Evolutionary conservation across 2,888 invertebrate genomes (phyloP), one percentile per base, ranked within the genome.

Genomic region (Torymus aiolomorphi): DNA sequence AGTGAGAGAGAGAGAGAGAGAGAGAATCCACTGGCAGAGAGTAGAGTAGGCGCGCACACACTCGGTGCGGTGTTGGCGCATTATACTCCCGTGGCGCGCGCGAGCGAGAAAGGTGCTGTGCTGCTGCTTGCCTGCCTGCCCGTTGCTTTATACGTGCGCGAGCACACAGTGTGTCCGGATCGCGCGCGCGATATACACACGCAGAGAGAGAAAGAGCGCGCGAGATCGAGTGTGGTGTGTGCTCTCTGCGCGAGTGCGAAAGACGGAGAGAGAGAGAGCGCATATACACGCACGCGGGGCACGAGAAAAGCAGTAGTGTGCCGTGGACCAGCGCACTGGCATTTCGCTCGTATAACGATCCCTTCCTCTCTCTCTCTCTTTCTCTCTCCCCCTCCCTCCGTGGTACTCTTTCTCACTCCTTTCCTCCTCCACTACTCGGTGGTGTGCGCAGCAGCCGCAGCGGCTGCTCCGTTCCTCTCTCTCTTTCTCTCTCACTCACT

Each of bases 271-370:
- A 85, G 89, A 89, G 89, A 87, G 83, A 84, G 90, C 90, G 89
- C 89, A 91, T 42, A 42, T 42, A 42, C 42, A 42, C 42, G 91
- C 91, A 91, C 92, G 92, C 91, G 89, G 88, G 89, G 89, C 89
- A 89, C 89, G 91, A 92, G 91, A 91, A 91, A 91, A 92, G 92
- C 94, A 93, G 92, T 92, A 93, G 93, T 93, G 93, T 92, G 93
- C 92, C 92, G 92, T 92, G 93, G 92, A 93, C 92, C 92, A 93
- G 91, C 92, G 93, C 90, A 90, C 90, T 89, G 90, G 89, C 88
- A 69, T 88, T 73, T 73, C 71, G 70, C 75, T 71, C 88, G 88
- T 18, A 71, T 89, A 88, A 89, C 89, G 88, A 89, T 88, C 86
- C 87, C 87, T 86, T 88, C 86, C 86, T 65, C 83, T 82, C 84